Evolutionary conservation across 1,140 invertebrate genomes (phyloP).

Genomic region (Dufourea novaeangliae): DNA sequence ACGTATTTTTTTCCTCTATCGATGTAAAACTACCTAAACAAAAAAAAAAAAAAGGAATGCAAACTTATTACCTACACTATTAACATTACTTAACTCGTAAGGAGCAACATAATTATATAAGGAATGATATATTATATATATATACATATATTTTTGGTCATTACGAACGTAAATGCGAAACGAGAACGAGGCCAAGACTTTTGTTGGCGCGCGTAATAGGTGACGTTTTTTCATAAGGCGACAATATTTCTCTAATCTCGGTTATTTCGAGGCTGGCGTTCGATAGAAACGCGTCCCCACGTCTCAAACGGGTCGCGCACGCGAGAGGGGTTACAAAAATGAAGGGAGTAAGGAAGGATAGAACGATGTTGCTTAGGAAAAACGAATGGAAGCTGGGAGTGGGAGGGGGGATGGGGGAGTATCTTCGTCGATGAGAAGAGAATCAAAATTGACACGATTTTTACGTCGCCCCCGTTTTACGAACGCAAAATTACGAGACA

Average conservation of each 20-base stretch:
- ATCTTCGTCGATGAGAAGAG: slow-evolving; percentile 9
- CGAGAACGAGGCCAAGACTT: slow-evolving; percentile 74
- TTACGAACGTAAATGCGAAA: slow-evolving; percentile 76
- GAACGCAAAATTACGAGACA: neutral
- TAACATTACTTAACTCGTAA: slow-evolving; percentile 81
- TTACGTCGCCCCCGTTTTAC: too few relatives aligned
- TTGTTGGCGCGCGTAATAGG: slow-evolving; percentile 74
- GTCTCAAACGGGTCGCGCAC: slow-evolving; percentile 29
- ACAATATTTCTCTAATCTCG: slow-evolving; percentile 81
- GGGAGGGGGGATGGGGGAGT: neutral
- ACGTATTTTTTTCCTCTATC: slow-evolving; percentile 81
- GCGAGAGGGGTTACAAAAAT: slow-evolving; percentile 16
- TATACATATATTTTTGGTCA: slow-evolving; percentile 82
- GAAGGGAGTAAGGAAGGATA: slow-evolving; percentile 4
- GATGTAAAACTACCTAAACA: slow-evolving; percentile 80
- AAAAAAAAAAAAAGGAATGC: slow-evolving; percentile 27
- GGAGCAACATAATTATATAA: slow-evolving; percentile 79
- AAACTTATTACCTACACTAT: slow-evolving; percentile 78
- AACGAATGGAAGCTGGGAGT: neutral
- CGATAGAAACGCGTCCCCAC: slow-evolving; percentile 50
- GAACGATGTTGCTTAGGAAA: neutral
- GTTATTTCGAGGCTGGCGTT: slow-evolving; percentile 72
- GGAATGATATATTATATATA: slow-evolving; percentile 79
- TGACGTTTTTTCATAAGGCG: slow-evolving; percentile 79
- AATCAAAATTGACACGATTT: neutral